Evolutionary conservation across 2,888 invertebrate genomes (phyloP).

Genomic region (Platynereis dumerilii): DNA sequence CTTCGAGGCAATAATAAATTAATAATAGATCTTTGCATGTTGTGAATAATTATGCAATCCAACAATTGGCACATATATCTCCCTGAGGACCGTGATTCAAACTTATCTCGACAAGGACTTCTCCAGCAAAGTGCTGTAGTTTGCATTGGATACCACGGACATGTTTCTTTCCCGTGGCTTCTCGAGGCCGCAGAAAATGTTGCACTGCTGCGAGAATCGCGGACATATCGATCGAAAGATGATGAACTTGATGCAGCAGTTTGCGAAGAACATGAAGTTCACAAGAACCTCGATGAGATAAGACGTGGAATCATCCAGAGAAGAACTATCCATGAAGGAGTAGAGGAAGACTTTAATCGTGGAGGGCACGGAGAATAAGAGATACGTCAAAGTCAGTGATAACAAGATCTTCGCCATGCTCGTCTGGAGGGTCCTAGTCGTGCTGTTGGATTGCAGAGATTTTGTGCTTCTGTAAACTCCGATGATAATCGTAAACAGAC

Average conservation of each 20-base stretch:
- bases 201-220: conserved; percentile 3
- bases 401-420: conserved; percentile 6
- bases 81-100: no score
- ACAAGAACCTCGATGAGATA: neutral
- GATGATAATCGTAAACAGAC: neutral
- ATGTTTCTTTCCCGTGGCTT: no score
- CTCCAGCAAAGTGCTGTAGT: no score
- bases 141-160: no score
- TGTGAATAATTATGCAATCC: no score
- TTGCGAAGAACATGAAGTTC: neutral
- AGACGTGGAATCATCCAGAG: no score
- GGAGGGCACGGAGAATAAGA: neutral
- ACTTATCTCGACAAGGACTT: no score
- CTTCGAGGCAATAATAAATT: no score
- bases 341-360: neutral
- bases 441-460: neutral
- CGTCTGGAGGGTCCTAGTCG: neutral
- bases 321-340: neutral
- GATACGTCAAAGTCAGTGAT: neutral
- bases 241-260: conserved; percentile 3
- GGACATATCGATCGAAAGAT: conserved; percentile 1
- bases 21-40: no score
- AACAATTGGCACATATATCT: no score
- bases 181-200: neutral
- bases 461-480: neutral